These are phyloP conservation scores for Acropternis orthonyx DNA, from an alignment of 2,797 vertebrate genomes.

Conservation along the genomic window DNA sequence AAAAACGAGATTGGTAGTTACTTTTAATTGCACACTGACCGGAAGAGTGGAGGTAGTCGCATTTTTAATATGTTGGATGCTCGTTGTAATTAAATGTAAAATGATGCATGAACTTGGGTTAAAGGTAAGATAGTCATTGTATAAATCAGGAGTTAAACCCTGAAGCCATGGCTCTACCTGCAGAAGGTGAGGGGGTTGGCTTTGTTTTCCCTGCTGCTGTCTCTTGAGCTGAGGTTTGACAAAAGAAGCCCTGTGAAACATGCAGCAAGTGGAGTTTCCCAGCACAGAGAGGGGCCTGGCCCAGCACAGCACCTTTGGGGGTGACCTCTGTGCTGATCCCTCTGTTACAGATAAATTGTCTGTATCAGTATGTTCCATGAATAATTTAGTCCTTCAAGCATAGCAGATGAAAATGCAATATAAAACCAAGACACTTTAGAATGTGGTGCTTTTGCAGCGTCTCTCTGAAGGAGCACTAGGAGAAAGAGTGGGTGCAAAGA, in stretches of 20 bases:
- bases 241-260: rapidly evolving
- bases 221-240: neutral
- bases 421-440: neutral
- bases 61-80: neutral
- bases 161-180: neutral
- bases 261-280: neutral
- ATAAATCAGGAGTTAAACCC: neutral
- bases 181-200: neutral
- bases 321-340: neutral
- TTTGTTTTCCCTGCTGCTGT: neutral
- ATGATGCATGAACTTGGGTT: neutral
- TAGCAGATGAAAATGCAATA: neutral
- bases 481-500: neutral
- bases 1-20: neutral
- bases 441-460: neutral
- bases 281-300: rapidly evolving
- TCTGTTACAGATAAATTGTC: neutral
- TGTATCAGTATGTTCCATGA: neutral
- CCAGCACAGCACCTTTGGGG: neutral
- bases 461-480: neutral
- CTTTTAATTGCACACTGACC: neutral
- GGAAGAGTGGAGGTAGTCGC: neutral
- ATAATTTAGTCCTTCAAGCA: neutral
- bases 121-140: neutral
- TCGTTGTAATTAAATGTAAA: neutral